phyloP scores from a whole-genome alignment of 2,797 vertebrate species.

The Acridotheres tristis region DNA sequence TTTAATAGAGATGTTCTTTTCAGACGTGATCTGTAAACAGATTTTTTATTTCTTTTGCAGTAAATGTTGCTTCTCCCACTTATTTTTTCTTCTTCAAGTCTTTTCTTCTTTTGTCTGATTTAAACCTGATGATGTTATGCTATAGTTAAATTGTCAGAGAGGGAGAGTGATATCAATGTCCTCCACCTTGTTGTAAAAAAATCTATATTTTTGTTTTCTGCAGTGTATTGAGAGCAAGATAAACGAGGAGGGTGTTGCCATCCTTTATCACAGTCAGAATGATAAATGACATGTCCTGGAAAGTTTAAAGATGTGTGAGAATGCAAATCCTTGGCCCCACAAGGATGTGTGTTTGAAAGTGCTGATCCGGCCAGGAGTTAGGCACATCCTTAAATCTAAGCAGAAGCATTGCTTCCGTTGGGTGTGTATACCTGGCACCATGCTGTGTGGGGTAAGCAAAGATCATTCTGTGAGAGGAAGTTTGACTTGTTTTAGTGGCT shows the following conservation, averaged over 20 bases:
- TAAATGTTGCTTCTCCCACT: neutral
- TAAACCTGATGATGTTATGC: neutral
- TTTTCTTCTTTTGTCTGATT: neutral
- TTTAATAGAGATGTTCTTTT: neutral
- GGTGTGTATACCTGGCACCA: neutral
- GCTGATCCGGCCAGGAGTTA: neutral
- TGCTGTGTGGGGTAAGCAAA: neutral
- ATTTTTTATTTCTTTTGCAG: neutral
- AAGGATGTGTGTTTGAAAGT: neutral
- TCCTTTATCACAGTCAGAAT: neutral
- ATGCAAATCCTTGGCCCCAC: neutral
- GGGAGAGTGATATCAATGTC: neutral
- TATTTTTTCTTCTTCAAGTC: neutral
- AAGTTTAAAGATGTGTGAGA: neutral
- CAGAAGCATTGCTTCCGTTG: neutral
- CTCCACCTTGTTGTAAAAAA: neutral
- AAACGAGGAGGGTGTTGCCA: neutral
- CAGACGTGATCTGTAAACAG: neutral
- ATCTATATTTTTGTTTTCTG: slow-evolving; percentile 9
- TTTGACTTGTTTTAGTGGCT: neutral
- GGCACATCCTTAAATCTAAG: neutral
- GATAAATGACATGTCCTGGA: neutral
- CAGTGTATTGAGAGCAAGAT: neutral
- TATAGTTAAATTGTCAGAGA: neutral
- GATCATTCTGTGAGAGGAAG: neutral